Evolutionary conservation across 2,888 invertebrate species (phyloP).

Genomic region (Lochmaea crataegi): DNA sequence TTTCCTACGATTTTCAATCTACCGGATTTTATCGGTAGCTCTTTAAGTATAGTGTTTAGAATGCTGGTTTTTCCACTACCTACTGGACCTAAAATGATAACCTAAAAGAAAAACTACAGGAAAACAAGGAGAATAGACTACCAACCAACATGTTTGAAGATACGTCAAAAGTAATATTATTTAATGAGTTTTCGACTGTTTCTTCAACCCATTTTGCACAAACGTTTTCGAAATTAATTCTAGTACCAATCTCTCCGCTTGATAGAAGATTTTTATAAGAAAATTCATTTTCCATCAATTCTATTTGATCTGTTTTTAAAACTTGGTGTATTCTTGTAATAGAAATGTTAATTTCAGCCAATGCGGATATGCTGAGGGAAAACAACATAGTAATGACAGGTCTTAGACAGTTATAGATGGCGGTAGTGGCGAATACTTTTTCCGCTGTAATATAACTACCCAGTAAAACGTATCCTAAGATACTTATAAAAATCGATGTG

Average conservation of each 20-base stretch:
- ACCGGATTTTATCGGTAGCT: slow-evolving; percentile 65
- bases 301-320: slow-evolving; percentile 66
- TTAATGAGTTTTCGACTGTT: slow-evolving; percentile 60
- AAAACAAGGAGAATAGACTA: too few species aligned
- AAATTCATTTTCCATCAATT: slow-evolving; percentile 25
- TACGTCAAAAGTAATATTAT: slow-evolving; percentile 64
- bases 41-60: slow-evolving; percentile 65
- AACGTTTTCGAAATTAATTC: slow-evolving; percentile 70
- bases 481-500: slow-evolving; percentile 86
- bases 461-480: slow-evolving; percentile 80
- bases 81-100: slow-evolving; percentile 75
- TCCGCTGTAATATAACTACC: slow-evolving; percentile 83
- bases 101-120: slow-evolving; percentile 28
- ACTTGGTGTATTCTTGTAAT: slow-evolving; percentile 76
- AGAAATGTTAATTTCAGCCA: slow-evolving; percentile 84
- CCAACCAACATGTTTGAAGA: slow-evolving; percentile 59
- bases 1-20: slow-evolving; percentile 66
- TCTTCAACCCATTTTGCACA: slow-evolving; percentile 74
- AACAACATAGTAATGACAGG: slow-evolving; percentile 92
- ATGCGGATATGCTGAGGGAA: slow-evolving; percentile 84
- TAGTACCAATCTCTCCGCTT: slow-evolving; percentile 30
- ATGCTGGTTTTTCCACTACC: slow-evolving; percentile 75
- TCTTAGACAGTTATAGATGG: slow-evolving; percentile 89
- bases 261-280: slow-evolving; percentile 57
- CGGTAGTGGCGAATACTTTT: slow-evolving; percentile 87